Base-by-base conservation (phyloP, 1,140 invertebrate genomes). In the Hestina assimilis region DNA sequence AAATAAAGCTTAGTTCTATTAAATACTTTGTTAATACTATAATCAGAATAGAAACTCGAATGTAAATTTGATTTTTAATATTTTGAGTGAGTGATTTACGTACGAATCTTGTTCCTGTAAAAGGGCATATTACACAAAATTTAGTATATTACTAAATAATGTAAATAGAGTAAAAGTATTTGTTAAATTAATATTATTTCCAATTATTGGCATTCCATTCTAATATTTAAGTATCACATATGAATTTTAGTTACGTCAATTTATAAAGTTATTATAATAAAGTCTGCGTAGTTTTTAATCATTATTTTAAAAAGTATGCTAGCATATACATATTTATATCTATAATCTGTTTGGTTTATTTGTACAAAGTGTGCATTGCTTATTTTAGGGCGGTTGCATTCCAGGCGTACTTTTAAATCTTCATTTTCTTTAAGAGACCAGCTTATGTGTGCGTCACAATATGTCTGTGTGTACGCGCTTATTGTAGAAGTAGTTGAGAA, bases 71-170 rank as follows among this genome's bases (percentile, higher is more conserved):
- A n/a, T n/a, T n/a, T n/a, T n/a, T n/a, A n/a, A n/a, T n/a, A n/a
- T n/a, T n/a, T n/a, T n/a, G n/a, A n/a, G n/a, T n/a, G n/a, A n/a
- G 7, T 15, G 12, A 24, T n/a, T 50, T 24, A 26, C 29, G 8
- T 28, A 8, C 4, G 12, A 48, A 14, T 26, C 35, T 63, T 50
- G 55, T 68, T 74, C 66, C 69, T 72, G 70, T 79, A 77, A 75
- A 29, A 53, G 63, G 72, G 70, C 61, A 65, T 67, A 69, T 74
- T 73, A 76, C 70, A 79, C 69, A 83, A 77, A 80, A 81, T 84
- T 87, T 87, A 87, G 81, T 84, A 84, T 79, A 87, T 84, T 84
- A 87, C 80, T 87, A 87, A 86, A 82, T 82, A 76, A 68, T 86
- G 83, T 86, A 84, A 75, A 83, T 86, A 86, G 35, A 48, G 65